Conservation (phyloP, 1,140 invertebrate species). For the Drosophila parabipectinata region DNA sequence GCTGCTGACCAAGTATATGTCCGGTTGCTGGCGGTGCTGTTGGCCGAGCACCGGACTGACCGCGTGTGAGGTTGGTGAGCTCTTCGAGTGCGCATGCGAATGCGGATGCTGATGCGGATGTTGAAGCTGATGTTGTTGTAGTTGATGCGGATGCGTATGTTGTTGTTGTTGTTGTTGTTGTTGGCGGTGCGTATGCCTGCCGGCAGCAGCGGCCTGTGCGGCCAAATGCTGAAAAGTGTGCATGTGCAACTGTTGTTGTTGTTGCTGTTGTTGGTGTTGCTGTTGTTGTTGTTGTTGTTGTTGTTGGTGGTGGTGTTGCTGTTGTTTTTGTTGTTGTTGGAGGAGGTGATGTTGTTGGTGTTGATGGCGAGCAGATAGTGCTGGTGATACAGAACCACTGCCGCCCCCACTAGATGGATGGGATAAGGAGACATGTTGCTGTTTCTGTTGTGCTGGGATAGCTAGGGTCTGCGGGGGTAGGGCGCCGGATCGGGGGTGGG, state of each 20-base stretch:
- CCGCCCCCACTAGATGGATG: slow-evolving; percentile 59
- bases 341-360: slow-evolving; percentile 66
- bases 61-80: slow-evolving; percentile 78
- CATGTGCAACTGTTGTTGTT: slow-evolving; percentile 73
- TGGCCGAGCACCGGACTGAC: slow-evolving; percentile 70
- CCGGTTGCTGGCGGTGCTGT: slow-evolving; percentile 72
- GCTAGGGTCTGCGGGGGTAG: slow-evolving; percentile 78
- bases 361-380: slow-evolving; percentile 78
- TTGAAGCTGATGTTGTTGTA: slow-evolving; percentile 48
- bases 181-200: slow-evolving; percentile 61
- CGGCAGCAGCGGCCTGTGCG: slow-evolving; percentile 74
- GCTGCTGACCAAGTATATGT: slow-evolving; percentile 83
- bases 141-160: slow-evolving; percentile 6
- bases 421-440: slow-evolving; percentile 53
- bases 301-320: slow-evolving; percentile 44
- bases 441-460: slow-evolving; percentile 71
- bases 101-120: slow-evolving; percentile 53
- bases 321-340: slow-evolving; percentile 26
- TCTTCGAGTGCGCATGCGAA: slow-evolving; percentile 73
- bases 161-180: slow-evolving; percentile 38
- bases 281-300: slow-evolving; percentile 54
- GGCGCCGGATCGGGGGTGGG: slow-evolving; percentile 69
- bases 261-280: slow-evolving; percentile 63
- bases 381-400: slow-evolving; percentile 76
- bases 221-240: slow-evolving; percentile 80